Evolutionary conservation across 2,113 vertebrate species (phyloP).

Genomic region (Bos indicus): DNA sequence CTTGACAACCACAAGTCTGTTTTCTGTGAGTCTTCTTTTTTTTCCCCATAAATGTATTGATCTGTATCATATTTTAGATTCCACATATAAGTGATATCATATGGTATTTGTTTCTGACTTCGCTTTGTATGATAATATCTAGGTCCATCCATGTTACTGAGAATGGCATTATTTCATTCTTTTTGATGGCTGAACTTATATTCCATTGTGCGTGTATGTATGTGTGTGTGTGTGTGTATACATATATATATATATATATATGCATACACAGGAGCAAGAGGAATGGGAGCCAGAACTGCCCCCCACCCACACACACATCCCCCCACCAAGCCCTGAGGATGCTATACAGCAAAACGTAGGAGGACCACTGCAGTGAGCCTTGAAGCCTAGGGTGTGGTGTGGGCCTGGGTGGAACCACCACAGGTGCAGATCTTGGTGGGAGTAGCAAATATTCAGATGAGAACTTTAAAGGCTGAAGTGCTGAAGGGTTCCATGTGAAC

Average conservation of each 20-base stretch:
- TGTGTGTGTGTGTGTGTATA: background rate
- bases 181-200: background rate
- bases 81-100: background rate
- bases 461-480: background rate
- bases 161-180: background rate
- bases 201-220: rapidly evolving
- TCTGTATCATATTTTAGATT: background rate
- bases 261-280: background rate
- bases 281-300: background rate
- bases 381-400: background rate
- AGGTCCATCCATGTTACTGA: background rate
- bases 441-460: background rate
- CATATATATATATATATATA: background rate
- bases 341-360: background rate
- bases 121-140: background rate
- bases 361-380: background rate
- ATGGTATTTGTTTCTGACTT: background rate
- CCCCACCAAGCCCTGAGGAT: background rate
- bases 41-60: background rate
- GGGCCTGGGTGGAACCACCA: background rate
- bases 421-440: background rate
- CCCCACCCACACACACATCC: rapidly evolving
- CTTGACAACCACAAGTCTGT: background rate
- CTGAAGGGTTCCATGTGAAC: background rate
- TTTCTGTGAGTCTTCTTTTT: background rate